Evolutionary conservation across 2,113 vertebrate genomes (phyloP), one percentile per base, ranked within the genome.

Genomic region (Brachirus orientalis): DNA sequence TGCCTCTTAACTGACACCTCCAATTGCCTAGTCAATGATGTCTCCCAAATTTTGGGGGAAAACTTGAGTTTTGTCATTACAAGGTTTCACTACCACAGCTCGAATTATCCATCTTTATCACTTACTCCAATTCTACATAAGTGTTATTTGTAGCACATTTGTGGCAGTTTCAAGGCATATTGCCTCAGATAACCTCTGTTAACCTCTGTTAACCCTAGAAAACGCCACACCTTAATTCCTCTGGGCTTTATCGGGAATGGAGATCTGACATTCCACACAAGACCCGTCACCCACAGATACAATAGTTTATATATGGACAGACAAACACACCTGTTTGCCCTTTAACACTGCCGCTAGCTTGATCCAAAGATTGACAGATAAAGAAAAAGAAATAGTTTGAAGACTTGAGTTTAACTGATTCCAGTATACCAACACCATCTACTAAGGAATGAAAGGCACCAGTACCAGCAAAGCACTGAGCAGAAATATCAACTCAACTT

Each of bases 231-330:
- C 69, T 46, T 1, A 47, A 53, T 50, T 52, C 53, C 46, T 48
- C 37, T 1, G 41, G 43, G n/a, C 38, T 69, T 78, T 82, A 86
- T 88, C 80, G 0, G 48, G 16, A 50, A 63, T 14, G 53, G 38
- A 70, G 75, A 88, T 82, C 74, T 82, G 58, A 22, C 79, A 88
- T 89, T 91, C 88, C 86, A 74, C 59, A 62, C 70, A 77, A 45
- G 78, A 57, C 69, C 20, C 14, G 51, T 70, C 71, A 64, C 43
- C 74, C 55, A 69, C 11, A 35, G 54, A 57, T 56, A 20, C 37
- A 65, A 63, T 72, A 11, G 38, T 72, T 85, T 76, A 77, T 17
- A 79, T 46, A 63, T 11, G 12, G 60, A 69, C 58, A 69, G 57
- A 67, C 44, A 77, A 77, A 77, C 77, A 85, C 84, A 86, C 79